Percentiles rank a stretch among this genome's conserved stretches.
phyloP scores from a whole-genome alignment of 92 coral and sea anemone genomes.

The Bergia sp. region DNA sequence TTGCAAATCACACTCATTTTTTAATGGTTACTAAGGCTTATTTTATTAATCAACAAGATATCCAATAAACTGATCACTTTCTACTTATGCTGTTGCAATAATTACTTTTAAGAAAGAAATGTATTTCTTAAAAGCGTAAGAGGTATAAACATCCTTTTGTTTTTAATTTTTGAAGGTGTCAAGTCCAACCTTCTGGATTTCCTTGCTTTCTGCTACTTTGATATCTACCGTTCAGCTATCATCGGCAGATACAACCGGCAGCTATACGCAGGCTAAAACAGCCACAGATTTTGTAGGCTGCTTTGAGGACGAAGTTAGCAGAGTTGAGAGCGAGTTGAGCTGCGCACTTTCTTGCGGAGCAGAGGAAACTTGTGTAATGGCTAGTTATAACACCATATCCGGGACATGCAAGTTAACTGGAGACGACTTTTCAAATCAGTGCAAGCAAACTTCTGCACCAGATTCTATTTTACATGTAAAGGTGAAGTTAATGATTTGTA shows the following conservation, averaged over 20 bases:
- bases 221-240: neutral
- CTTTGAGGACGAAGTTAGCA: neutral
- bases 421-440: neutral
- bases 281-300: conserved; percentile 3
- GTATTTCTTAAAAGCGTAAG: no score
- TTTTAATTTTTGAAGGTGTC: neutral
- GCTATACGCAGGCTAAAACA: neutral
- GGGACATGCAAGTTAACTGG: conserved; percentile 9
- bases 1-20: no score
- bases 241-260: neutral
- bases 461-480: neutral
- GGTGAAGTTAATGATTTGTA: neutral
- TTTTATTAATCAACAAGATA: no score
- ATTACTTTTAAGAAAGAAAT: no score
- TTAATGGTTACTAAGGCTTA: no score
- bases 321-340: neutral
- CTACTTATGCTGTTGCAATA: no score
- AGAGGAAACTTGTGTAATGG: neutral
- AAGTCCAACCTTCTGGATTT: neutral
- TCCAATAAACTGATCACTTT: no score
- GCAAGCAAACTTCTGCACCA: neutral
- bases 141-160: neutral
- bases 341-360: neutral
- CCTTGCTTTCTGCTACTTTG: neutral
- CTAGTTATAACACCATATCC: neutral